These are phyloP conservation scores for Hyles vespertilio DNA, from an alignment of 1,140 invertebrate species.

Conservation along the genomic window DNA sequence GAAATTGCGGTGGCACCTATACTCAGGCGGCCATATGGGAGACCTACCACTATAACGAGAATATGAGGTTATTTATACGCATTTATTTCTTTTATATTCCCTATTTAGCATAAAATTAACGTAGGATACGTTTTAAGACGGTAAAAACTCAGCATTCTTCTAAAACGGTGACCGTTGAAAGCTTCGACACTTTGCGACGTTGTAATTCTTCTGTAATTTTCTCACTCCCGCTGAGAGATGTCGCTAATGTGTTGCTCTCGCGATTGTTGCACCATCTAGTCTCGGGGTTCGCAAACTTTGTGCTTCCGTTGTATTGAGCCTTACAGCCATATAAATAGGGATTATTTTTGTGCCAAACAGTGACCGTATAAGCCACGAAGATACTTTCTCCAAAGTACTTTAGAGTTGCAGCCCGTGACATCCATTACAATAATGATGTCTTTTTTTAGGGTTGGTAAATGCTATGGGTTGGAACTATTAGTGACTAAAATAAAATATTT, in stretches of 20 bases:
- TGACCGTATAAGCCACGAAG: slow-evolving; percentile 23
- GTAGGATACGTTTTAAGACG: too few species aligned
- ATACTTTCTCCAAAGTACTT: slow-evolving; percentile 55
- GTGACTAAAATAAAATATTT: too few species aligned
- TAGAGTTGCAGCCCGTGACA: slow-evolving; percentile 65
- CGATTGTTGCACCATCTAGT: slow-evolving; percentile 59
- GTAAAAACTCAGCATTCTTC: too few species aligned
- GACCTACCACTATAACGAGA: too few species aligned
- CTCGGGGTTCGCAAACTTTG: slow-evolving; percentile 34
- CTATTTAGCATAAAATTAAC: too few species aligned
- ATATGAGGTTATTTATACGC: too few species aligned
- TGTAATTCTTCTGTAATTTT: slow-evolving; percentile 64
- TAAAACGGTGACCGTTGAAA: slow-evolving; percentile 23
- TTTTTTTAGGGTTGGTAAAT: slow-evolving; percentile 43
- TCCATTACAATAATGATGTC: slow-evolving; percentile 71
- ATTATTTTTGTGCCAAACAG: slow-evolving; percentile 17
- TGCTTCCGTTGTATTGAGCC: slow-evolving; percentile 6
- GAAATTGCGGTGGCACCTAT: too few species aligned
- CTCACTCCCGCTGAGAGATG: slow-evolving; percentile 60
- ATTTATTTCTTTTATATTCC: too few species aligned
- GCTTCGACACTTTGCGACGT: slow-evolving; percentile 41
- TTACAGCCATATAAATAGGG: slow-evolving; percentile 21
- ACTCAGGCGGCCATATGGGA: too few species aligned
- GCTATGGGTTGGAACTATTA: too few species aligned
- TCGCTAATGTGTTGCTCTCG: slow-evolving; percentile 67